phyloP scores from a whole-genome alignment of 2,797 vertebrate genomes.

The Microhierax caerulescens region DNA sequence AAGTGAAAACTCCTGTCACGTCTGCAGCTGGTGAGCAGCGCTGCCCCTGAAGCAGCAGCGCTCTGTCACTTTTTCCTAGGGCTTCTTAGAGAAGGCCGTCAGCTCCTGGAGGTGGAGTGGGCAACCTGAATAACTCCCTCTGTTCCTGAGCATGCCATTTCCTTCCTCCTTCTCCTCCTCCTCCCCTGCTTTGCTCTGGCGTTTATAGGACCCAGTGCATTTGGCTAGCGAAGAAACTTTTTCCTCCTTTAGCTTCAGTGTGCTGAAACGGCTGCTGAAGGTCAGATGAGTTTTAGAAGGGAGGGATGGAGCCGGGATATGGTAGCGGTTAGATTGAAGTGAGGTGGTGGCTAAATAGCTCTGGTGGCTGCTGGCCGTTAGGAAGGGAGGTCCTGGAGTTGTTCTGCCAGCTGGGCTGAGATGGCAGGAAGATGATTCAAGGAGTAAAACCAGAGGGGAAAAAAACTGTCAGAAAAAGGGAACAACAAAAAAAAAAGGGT shows the following conservation, averaged over 20 bases:
- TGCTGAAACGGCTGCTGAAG: not conserved
- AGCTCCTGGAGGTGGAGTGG: conserved; percentile 6
- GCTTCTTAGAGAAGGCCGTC: not conserved
- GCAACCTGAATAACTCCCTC: conserved; percentile 19
- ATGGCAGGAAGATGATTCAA: conserved; percentile 23
- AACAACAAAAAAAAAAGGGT: not conserved
- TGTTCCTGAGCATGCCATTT: not conserved
- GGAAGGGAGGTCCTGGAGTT: not conserved
- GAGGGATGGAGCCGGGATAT: rapidly evolving
- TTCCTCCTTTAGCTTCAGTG: not conserved
- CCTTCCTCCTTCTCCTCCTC: conserved; percentile 37
- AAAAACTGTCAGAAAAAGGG: not conserved
- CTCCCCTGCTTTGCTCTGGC: not conserved
- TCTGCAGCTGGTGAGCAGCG: not conserved
- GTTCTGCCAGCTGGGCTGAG: not conserved
- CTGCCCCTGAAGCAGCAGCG: not conserved
- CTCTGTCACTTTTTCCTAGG: conserved; percentile 18
- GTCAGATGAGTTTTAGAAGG: not conserved
- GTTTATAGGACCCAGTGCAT: rapidly evolving
- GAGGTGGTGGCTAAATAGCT: not conserved
- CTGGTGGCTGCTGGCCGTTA: not conserved
- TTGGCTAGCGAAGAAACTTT: not conserved
- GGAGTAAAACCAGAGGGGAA: not conserved
- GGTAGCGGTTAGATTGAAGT: rapidly evolving
- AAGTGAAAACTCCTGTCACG: not conserved